A percentile compares a stretch with the other conserved stretches of the same genome.
Conservation (phyloP, 2,113 vertebrate genomes). For the Podiceps cristatus region DNA sequence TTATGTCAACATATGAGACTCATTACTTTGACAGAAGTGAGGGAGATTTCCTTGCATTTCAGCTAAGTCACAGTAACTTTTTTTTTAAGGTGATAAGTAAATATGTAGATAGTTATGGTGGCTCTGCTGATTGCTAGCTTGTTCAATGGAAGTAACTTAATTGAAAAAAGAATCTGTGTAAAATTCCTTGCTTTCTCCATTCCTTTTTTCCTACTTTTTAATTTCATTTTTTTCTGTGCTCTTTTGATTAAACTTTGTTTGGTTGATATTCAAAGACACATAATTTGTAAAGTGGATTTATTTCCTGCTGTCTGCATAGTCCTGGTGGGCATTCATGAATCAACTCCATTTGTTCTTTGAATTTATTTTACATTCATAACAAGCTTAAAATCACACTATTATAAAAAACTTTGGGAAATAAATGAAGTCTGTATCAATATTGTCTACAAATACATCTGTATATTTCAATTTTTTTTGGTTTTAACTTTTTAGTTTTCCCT, state of each 20-base stretch:
- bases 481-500: neutral
- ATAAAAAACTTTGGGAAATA: neutral
- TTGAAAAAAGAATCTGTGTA: neutral
- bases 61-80: neutral
- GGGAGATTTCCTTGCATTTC: neutral
- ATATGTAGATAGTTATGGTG: neutral
- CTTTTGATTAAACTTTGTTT: neutral
- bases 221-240: neutral
- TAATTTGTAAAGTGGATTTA: neutral
- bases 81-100: neutral
- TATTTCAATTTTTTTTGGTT: neutral
- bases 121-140: neutral
- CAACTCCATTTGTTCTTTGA: neutral
- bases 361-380: neutral
- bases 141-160: neutral
- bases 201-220: neutral
- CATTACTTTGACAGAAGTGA: neutral
- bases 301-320: neutral
- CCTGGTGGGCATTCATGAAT: neutral
- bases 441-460: neutral
- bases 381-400: neutral
- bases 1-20: neutral
- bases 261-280: neutral
- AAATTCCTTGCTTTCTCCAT: neutral
- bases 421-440: neutral